Conservation (phyloP, 2,888 invertebrate genomes). For the Caenorhabditis afra region DNA sequence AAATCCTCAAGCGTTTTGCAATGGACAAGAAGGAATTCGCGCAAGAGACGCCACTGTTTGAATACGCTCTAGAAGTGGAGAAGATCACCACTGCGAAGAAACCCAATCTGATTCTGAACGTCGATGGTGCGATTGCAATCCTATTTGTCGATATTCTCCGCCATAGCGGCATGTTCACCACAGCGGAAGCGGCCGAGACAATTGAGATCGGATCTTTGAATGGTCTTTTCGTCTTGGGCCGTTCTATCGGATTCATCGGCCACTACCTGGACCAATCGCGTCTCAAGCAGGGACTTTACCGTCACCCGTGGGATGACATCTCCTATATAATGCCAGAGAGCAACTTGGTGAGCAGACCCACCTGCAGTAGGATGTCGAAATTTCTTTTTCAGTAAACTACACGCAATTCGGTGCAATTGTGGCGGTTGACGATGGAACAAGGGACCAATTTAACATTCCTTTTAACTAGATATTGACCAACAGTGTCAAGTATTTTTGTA, state of each 20-base stretch:
- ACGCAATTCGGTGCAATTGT: too few relatives aligned
- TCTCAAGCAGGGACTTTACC: conserved; percentile 97
- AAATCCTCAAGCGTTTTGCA: conserved; percentile 94
- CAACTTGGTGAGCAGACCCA: conserved; percentile 50
- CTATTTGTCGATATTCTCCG: conserved; percentile 96
- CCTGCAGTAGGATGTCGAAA: background rate
- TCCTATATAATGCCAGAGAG: conserved; percentile 88
- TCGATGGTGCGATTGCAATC: conserved; percentile 97
- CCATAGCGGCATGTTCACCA: conserved; percentile 83
- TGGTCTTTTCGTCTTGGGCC: conserved; percentile 96
- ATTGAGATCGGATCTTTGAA: conserved; percentile 98
- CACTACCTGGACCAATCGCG: conserved; percentile 98
- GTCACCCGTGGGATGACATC: conserved; percentile 99
- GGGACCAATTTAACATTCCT: conserved; percentile 35
- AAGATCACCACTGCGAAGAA: conserved; percentile 99
- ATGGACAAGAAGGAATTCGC: conserved; percentile 87
- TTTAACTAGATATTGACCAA: background rate
- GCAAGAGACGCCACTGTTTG: conserved; percentile 92
- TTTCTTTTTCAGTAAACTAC: conserved; percentile 26
- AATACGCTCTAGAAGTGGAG: conserved; percentile 97
- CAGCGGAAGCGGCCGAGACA: conserved; percentile 97
- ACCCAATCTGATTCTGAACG: conserved; percentile 99
- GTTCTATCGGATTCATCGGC: conserved; percentile 97
- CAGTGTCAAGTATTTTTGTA: conserved; percentile 1
- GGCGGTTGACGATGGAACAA: background rate